Evolutionary conservation across 2,113 vertebrate genomes (phyloP), one percentile per base, ranked within the genome.

Genomic region (Etheostoma spectabile): DNA sequence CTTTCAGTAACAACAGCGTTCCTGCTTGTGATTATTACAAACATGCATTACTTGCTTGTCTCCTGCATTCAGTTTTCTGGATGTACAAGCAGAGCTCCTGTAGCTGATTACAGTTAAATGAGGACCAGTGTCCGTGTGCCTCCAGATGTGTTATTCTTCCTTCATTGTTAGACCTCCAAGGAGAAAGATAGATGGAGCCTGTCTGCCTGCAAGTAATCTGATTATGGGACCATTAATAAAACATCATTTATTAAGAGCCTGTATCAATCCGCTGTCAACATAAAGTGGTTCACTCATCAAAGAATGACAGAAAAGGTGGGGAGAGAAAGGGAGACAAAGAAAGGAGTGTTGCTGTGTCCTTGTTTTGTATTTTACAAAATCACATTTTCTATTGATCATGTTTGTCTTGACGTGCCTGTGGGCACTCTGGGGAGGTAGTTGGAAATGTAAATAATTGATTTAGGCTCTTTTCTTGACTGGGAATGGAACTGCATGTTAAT

Each of bases 161-260:
- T 82, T 73, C 74, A 64, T 76, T 82, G 86, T 87, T 74, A 80
- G 81, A 87, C 83, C 59, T 78, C 67, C 14, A 15, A 79, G 86
- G 73, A 80, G 61, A 84, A 80, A 92, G 90, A 93, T 92, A 74
- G 91, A 93, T 93, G 88, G 76, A 85, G 77, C 74, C 82, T 85
- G 91, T 90, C 91, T 52, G 67, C 81, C 89, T 79, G 87, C 90
- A 95, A 90, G 92, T 94, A 91, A 94, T 94, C 90, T 92, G 92
- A 94, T 95, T 93, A 94, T 71, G 71, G 83, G 48, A 76, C 84
- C 88, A 93, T 95, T 95, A 93, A 94, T 92, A 93, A 94, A 93
- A 92, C 93, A 92, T 94, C 78, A 83, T 86, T 94, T 88, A 95
- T 95, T 93, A 93, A 91, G 86, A 86, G 80, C 45, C 81, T 64